Evolutionary conservation across 2,797 vertebrate genomes (phyloP).

Genomic region (Neomorphus geoffroyi): DNA sequence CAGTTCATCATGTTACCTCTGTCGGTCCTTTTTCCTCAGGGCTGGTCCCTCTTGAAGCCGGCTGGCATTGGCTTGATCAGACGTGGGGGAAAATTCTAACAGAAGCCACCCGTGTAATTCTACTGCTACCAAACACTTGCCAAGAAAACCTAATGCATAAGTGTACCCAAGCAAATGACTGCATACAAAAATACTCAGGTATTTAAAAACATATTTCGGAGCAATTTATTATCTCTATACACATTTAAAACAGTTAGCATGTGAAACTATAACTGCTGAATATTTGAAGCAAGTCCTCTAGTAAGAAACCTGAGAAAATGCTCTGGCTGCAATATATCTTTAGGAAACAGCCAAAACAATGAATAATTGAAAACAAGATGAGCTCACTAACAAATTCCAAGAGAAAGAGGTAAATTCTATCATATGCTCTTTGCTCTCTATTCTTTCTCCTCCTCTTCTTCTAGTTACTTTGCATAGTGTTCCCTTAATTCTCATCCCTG

Average conservation of each 20-base stretch:
- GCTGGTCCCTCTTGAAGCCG: too few species aligned
- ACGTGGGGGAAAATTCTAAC: too few species aligned
- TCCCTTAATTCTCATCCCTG: too few species aligned
- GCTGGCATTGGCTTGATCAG: too few species aligned
- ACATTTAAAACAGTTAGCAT: not conserved
- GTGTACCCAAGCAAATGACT: not conserved
- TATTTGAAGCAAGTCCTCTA: not conserved
- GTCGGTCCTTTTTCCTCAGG: too few species aligned
- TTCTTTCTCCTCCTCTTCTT: not conserved
- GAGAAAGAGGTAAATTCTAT: not conserved
- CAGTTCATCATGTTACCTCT: too few species aligned
- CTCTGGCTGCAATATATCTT: not conserved
- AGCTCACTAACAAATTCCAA: not conserved
- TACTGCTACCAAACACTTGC: too few species aligned
- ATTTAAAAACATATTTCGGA: not conserved
- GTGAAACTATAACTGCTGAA: not conserved
- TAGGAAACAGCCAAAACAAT: slow-evolving; percentile 8
- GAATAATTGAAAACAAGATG: not conserved
- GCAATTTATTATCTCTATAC: not conserved
- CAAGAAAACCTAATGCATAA: not conserved
- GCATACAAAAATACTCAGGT: not conserved
- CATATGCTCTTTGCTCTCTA: not conserved
- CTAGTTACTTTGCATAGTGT: not conserved
- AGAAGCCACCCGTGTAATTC: too few species aligned
- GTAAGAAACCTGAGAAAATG: not conserved